These are phyloP conservation scores for Desmophyllum pertusum DNA, from an alignment of 92 coral and sea anemone genomes.

Conservation along the genomic window DNA sequence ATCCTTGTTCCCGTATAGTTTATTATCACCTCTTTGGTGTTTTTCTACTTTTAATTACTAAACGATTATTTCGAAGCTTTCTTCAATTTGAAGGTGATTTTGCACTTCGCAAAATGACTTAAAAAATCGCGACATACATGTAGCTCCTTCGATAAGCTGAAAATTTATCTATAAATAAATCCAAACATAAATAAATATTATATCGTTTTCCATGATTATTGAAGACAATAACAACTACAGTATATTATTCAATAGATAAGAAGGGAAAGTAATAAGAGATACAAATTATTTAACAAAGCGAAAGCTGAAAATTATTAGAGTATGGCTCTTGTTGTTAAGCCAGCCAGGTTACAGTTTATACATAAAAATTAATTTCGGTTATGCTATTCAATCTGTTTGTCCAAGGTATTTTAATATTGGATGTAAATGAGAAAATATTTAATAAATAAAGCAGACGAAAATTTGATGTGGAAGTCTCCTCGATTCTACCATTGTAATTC, in stretches of 20 bases:
- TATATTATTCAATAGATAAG: neutral
- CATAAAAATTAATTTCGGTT: neutral
- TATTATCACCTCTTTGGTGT: too few relatives aligned
- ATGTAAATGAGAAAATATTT: neutral
- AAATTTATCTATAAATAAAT: neutral
- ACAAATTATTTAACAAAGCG: neutral
- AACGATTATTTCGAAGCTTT: too few relatives aligned
- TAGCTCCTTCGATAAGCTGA: too few relatives aligned
- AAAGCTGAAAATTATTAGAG: neutral
- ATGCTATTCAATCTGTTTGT: neutral
- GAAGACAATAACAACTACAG: neutral
- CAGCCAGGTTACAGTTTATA: neutral
- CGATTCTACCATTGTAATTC: too few relatives aligned
- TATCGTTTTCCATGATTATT: neutral
- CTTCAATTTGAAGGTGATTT: too few relatives aligned
- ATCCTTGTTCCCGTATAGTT: too few relatives aligned
- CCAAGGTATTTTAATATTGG: neutral
- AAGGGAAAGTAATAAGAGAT: neutral
- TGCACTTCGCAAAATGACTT: too few relatives aligned
- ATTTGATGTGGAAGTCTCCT: too few relatives aligned
- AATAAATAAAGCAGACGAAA: neutral
- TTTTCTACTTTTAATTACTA: too few relatives aligned
- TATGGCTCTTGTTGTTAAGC: neutral
- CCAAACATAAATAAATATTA: neutral
- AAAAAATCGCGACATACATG: too few relatives aligned